Percentiles rank a stretch among this genome's conserved stretches.
Conservation (phyloP, 2,797 vertebrate species). For the Naso thynnoides region DNA sequence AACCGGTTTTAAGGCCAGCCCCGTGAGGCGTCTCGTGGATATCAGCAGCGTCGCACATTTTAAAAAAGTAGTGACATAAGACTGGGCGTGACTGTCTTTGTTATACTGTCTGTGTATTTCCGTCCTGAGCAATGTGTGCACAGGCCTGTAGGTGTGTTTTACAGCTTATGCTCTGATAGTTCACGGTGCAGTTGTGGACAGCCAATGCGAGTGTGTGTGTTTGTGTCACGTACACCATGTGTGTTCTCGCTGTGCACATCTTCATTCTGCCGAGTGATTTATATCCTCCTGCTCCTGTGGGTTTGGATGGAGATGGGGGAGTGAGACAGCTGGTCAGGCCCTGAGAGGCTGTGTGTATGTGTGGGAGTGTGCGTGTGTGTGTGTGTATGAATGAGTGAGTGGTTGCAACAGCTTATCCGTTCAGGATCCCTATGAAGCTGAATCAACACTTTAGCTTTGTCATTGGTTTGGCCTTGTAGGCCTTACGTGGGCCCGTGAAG, state of each 20-base stretch:
- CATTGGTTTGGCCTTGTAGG: conserved; percentile 69
- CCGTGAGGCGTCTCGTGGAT: conserved; percentile 1
- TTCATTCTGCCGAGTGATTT: conserved; percentile 74
- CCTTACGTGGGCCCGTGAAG: conserved; percentile 43
- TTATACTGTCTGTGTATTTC: conserved; percentile 8
- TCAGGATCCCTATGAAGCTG: conserved; percentile 78
- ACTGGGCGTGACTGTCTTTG: conserved; percentile 60
- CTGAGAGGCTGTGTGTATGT: conserved; percentile 56
- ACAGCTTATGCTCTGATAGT: conserved; percentile 35
- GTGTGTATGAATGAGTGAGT: conserved; percentile 42
- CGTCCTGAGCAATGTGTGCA: conserved; percentile 2
- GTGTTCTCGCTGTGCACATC: conserved; percentile 39
- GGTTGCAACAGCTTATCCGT: conserved; percentile 68
- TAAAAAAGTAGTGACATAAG: conserved; percentile 48
- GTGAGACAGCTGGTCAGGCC: conserved; percentile 77
- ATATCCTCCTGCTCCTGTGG: conserved; percentile 73
- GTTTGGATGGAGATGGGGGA: conserved; percentile 70
- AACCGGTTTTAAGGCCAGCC: conserved; percentile 49
- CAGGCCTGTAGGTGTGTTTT: conserved; percentile 52
- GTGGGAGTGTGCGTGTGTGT: conserved; percentile 18
- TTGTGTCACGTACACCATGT: conserved; percentile 55
- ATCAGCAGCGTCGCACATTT: conserved; percentile 36
- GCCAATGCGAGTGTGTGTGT: conserved; percentile 18
- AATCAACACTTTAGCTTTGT: conserved; percentile 80
- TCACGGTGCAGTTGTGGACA: conserved; percentile 35